Evolutionary conservation across 2,888 invertebrate genomes (phyloP), one percentile per base, ranked within the genome.

Genomic region (Anthophora plumipes): DNA sequence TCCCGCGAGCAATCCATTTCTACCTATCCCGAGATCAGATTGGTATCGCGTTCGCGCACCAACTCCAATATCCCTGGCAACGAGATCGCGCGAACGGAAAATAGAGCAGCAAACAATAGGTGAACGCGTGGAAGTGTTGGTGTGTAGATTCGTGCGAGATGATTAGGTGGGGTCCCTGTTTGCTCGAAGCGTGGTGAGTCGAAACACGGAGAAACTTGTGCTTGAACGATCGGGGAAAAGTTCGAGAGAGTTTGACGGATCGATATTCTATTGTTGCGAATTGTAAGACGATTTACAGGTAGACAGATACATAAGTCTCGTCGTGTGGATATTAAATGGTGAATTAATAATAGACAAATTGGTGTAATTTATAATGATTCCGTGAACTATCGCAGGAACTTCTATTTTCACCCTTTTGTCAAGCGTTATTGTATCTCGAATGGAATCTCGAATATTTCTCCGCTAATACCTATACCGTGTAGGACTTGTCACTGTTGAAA

Each of bases 1-100:
- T 69, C 77, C 25, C 43, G 31, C 43, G 64, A 48, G 78, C 78
- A 60, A 78, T 78, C 54, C 79, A 48, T 66, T 78, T 78, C 67
- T 70, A 31, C 64, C 46, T 41, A 14, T 20, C 14, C n/a, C 31
- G 31, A 60, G 79, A 78, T 79, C 64, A 31, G 70, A 79, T 79
- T 25, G 59, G 57, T 78, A 70, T 70, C 78, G 59, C 37, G 37
- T 12, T 20, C 12, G 31, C 31, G 31, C n/a, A 31, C 31, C 5
- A 31, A 11, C 63, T 69, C 63, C 63, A 77, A 69, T 78, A 69
- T 78, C 59, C 55, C 46, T 37, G 7, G 52, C 54, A 48, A 59
- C 43, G 46, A 67, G 60, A 76, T 68, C 74, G 61, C 57, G 60
- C 25, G 54, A 64, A 64, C 6, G 63, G 69, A 77, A 69, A 78